Evolutionary conservation across 2,888 invertebrate genomes (phyloP).

Genomic region (Meiosimyza platycephala): DNA sequence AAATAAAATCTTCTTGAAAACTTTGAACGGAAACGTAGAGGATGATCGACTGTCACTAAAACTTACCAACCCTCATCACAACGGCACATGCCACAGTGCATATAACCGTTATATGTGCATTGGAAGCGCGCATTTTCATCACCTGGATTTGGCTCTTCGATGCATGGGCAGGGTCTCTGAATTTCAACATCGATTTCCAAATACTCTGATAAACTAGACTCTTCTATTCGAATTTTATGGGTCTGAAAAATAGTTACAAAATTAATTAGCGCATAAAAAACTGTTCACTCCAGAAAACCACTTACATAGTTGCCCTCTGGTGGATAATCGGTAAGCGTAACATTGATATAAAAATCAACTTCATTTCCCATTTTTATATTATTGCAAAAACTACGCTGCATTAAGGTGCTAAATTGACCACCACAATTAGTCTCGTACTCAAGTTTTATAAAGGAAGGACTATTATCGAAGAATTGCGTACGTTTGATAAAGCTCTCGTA

Average conservation of each 20-base stretch:
- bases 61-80: conserved; percentile 74
- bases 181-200: conserved; percentile 79
- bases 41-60: conserved; percentile 19
- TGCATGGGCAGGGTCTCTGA: conserved; percentile 79
- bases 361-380: conserved; percentile 74
- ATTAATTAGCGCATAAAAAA: not conserved
- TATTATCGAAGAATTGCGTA: conserved; percentile 75
- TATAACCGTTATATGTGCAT: conserved; percentile 69
- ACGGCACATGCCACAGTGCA: conserved; percentile 74
- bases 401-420: conserved; percentile 67
- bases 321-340: conserved; percentile 72
- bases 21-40: not conserved
- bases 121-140: conserved; percentile 51
- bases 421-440: conserved; percentile 81
- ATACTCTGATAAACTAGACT: conserved; percentile 79
- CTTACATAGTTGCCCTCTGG: conserved; percentile 68
- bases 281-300: conserved; percentile 11
- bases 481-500: conserved; percentile 79
- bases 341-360: conserved; percentile 74
- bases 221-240: conserved; percentile 75
- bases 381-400: conserved; percentile 71
- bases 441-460: conserved; percentile 73
- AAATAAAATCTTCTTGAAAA: not conserved
- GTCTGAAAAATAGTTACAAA: conserved; percentile 51
- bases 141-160: conserved; percentile 55